Conservation (phyloP, 2,888 invertebrate species). For the Netelia inedita region DNA sequence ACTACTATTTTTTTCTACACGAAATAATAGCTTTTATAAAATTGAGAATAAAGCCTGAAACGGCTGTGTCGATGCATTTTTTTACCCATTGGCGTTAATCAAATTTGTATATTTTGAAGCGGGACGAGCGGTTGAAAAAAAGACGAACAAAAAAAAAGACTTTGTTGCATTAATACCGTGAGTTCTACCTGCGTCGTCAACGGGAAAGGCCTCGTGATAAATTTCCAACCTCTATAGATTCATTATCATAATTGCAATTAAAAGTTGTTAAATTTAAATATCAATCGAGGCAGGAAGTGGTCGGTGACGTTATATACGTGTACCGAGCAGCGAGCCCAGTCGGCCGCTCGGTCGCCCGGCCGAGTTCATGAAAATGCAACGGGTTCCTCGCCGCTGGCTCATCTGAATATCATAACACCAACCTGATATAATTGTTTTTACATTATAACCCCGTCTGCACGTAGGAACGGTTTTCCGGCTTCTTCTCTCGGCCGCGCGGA, state of each 20-base stretch:
- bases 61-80: not conserved
- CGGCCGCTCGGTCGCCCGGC: constrained; percentile 50
- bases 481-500: constrained; percentile 27
- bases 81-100: constrained; percentile 16
- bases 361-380: constrained; percentile 75
- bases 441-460: constrained; percentile 55
- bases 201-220: constrained; percentile 64
- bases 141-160: constrained; percentile 36
- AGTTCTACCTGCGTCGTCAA: constrained; percentile 42
- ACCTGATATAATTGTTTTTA: constrained; percentile 74
- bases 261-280: constrained; percentile 77
- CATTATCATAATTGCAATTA: constrained; percentile 77
- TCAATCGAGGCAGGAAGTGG: constrained; percentile 73
- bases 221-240: constrained; percentile 71
- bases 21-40: not conserved
- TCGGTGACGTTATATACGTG: constrained; percentile 55
- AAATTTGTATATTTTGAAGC: constrained; percentile 23
- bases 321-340: constrained; percentile 2
- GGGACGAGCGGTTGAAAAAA: constrained; percentile 5
- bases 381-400: constrained; percentile 53
- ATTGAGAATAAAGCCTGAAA: not conserved
- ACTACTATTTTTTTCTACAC: no score
- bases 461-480: constrained; percentile 27
- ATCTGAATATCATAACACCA: constrained; percentile 74
- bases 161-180: constrained; percentile 67